Evolutionary conservation across 2,797 vertebrate genomes (phyloP), one percentile per base, ranked within the genome.

Genomic region (Platyrinchus mystaceus): DNA sequence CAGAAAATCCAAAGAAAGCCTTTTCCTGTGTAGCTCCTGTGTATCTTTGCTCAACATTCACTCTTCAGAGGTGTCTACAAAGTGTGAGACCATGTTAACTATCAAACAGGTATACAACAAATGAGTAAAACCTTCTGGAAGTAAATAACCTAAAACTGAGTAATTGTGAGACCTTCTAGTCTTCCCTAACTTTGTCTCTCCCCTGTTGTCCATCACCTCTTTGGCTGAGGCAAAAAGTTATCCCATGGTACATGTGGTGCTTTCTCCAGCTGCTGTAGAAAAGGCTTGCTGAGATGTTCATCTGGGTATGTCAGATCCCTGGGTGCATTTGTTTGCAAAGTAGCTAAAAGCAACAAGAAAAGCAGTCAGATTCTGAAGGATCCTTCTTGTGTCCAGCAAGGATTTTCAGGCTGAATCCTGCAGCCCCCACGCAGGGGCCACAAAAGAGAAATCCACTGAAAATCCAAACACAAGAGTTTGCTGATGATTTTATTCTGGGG

Each of bases 201-300:
- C 32, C 39, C 16, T 43, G 27, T 18, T 81, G 36, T 43, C 36
- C 2, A 1, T 37, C 76, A 53, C 8, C 17, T 55, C n/a, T 77
- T 50, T 32, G 62, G 26, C 28, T 44, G 30, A 28, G 37, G 21
- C 30, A 46, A 41, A 60, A 37, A 24, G 44, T 24, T 13, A 46
- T 41, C 24, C 43, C 16, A 3, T 22, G 32, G 62, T 30, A 37
- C 0, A 0, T 9, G 17, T 8, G 34, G 7, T 52, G 46, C 28
- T 13, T 87, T 58, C 58, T 52, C 53, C 20, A 15, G 24, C 37
- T 67, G n/a, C 47, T 85, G 24, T 14, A 76, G 78, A 39, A 85
- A 52, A 64, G 44, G 11, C 24, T 85, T 63, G 47, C 27, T 4
- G 9, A 73, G 52, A 41, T 53, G 53, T 27, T 53, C 22, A 4